phyloP scores from a whole-genome alignment of 2,888 invertebrate genomes.

The Papilio gigon region DNA sequence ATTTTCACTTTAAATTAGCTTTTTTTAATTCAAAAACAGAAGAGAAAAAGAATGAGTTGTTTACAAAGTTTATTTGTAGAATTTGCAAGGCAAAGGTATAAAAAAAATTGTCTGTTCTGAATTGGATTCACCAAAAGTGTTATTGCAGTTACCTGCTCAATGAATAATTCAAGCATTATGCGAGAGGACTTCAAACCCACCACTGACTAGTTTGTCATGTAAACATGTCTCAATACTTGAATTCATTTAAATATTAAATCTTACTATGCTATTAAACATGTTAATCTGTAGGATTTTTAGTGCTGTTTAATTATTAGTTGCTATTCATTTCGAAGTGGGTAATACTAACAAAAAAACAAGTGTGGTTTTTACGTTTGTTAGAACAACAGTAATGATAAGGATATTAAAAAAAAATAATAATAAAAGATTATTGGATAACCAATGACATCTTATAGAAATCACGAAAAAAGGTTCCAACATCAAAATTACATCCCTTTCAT shows the following conservation, averaged over 20 bases:
- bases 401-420: too few relatives aligned
- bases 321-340: not conserved
- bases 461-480: too few relatives aligned
- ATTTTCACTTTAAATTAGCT: too few relatives aligned
- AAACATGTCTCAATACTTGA: slow-evolving; percentile 1
- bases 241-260: slow-evolving; percentile 14
- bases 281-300: not conserved
- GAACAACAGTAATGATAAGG: too few relatives aligned
- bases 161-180: slow-evolving; percentile 14
- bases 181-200: not conserved
- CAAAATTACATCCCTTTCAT: too few relatives aligned
- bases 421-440: too few relatives aligned
- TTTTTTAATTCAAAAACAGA: too few relatives aligned
- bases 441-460: too few relatives aligned
- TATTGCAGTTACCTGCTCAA: not conserved
- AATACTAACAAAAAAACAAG: too few relatives aligned
- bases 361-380: too few relatives aligned
- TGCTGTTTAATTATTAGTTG: not conserved
- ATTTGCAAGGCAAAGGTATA: not conserved
- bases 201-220: slow-evolving; percentile 11
- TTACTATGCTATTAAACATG: not conserved
- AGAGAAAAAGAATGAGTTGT: too few relatives aligned
- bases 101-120: not conserved
- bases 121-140: not conserved
- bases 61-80: too few relatives aligned